Evolutionary conservation across 2,888 invertebrate genomes (phyloP), one percentile per base, ranked within the genome.

Genomic region (Pyrocoelia pectoralis): DNA sequence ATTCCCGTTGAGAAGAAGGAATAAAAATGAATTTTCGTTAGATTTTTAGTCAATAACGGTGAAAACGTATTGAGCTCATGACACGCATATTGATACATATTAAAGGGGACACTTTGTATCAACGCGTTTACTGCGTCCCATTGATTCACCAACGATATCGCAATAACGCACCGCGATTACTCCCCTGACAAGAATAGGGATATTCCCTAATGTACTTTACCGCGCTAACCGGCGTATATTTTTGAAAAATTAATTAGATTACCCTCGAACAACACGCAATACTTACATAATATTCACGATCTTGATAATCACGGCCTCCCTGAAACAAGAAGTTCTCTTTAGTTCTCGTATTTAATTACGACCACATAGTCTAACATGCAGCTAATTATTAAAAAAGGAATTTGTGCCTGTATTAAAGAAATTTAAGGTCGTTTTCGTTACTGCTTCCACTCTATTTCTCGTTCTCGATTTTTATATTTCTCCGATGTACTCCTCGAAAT

Each of bases 141-240:
- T 62, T 62, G 62, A 57, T 62, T 62, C 46, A 53, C 38, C 53
- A 17, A 53, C 14, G 56, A 61, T 56, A 56, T 28, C 52, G 33
- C 14, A 51, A 61, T 56, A 56, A 15, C 52, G 33, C 33, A 53
- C 40, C 48, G 40, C 19, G 17, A 52, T 56, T 33, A 51, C 29
- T 56, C 56, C 61, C 61, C 17, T 48, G 61, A 61, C 61, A 50
- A 61, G 50, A 56, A 38, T 29, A 14, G 19, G 33, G 56, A 46
- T 48, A 46, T 15, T 53, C 41, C 48, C 52, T 13, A 14, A 19
- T 10, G 40, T 24, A 29, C 19, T 14, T 46, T 56, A 13, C 13
- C n/a, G n/a, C 33, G 51, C 19, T 24, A 17, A 43, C 12, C 49
- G 29, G 13, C 12, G 18, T 12, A 50, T 8, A 2, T 10, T 50